These are phyloP conservation scores for Scyliorhinus canicula DNA, from an alignment of 2,797 vertebrate species.

Conservation along the genomic window DNA sequence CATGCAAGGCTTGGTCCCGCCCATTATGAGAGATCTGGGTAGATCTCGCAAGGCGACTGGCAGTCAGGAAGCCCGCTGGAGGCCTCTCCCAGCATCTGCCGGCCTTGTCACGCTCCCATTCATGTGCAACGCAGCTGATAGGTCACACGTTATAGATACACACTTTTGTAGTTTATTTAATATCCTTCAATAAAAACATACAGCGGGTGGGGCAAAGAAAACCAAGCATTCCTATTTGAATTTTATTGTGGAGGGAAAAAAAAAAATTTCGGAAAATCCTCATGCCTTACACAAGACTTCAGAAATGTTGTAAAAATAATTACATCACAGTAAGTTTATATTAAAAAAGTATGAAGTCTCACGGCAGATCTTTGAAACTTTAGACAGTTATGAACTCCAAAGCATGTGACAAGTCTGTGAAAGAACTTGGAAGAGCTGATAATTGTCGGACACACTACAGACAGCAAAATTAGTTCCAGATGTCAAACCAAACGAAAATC, in stretches of 20 bases:
- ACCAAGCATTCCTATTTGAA: neutral
- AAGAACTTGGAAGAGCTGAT: slow-evolving; percentile 25
- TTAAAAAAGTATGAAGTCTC: neutral
- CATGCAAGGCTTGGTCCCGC: too few species aligned
- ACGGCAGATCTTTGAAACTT: neutral
- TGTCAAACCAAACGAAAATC: slow-evolving; percentile 15
- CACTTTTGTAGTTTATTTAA: neutral
- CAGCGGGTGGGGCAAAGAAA: neutral
- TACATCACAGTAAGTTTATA: slow-evolving; percentile 15
- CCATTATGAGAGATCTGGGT: too few species aligned
- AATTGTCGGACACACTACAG: slow-evolving; percentile 10
- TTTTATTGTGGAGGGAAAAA: neutral
- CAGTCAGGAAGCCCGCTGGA: too few species aligned
- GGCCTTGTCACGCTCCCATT: too few species aligned
- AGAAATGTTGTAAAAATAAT: neutral
- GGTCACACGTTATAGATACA: neutral
- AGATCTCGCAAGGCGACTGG: too few species aligned
- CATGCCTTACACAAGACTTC: slow-evolving; percentile 1
- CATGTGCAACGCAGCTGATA: too few species aligned
- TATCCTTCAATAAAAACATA: neutral
- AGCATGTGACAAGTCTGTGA: slow-evolving; percentile 26
- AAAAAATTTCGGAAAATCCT: neutral
- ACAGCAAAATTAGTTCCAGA: slow-evolving; percentile 32
- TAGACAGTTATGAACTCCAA: slow-evolving; percentile 29
- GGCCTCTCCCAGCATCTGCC: too few species aligned